A percentile compares a stretch with the other conserved stretches of the same genome.
Conservation (phyloP, 2,113 vertebrate genomes). For the Paraplagusia blochii region DNA sequence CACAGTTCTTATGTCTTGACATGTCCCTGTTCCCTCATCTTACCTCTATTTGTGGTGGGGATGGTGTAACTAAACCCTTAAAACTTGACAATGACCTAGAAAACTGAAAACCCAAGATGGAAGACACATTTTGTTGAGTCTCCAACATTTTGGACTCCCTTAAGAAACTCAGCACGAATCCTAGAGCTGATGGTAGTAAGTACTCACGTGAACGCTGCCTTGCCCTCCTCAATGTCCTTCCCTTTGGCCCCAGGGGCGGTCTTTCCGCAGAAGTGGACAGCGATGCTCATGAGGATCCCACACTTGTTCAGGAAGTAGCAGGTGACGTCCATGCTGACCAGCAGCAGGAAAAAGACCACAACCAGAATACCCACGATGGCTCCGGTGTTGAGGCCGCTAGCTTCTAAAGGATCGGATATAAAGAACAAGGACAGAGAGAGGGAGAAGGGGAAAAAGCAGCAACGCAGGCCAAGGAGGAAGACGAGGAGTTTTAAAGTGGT, state of each 20-base stretch:
- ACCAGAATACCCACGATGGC: slow-evolving; percentile 97
- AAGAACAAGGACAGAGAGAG: slow-evolving; percentile 26
- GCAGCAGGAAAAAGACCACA: slow-evolving; percentile 88
- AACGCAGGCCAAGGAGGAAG: slow-evolving; percentile 29
- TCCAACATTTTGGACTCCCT: too few species aligned
- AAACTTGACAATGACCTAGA: too few species aligned
- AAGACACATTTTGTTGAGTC: too few species aligned
- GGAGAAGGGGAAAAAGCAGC: slow-evolving; percentile 25
- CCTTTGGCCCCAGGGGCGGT: slow-evolving; percentile 87
- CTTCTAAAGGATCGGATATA: slow-evolving; percentile 34
- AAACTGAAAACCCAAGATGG: too few species aligned
- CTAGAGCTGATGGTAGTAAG: too few species aligned
- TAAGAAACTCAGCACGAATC: too few species aligned
- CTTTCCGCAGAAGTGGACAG: slow-evolving; percentile 95
- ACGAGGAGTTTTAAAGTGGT: slow-evolving; percentile 19
- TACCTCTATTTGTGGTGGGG: too few species aligned
- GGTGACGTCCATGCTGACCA: slow-evolving; percentile 91
- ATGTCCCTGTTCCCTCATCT: too few species aligned
- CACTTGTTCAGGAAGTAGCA: slow-evolving; percentile 99
- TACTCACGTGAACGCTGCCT: slow-evolving; percentile 94
- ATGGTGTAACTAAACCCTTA: too few species aligned
- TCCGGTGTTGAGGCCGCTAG: slow-evolving; percentile 80
- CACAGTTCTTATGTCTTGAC: too few species aligned
- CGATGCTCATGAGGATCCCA: slow-evolving; percentile 97
- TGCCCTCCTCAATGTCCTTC: slow-evolving; percentile 97